Conservation (phyloP, 2,113 vertebrate species). For the Amia ocellicauda region DNA sequence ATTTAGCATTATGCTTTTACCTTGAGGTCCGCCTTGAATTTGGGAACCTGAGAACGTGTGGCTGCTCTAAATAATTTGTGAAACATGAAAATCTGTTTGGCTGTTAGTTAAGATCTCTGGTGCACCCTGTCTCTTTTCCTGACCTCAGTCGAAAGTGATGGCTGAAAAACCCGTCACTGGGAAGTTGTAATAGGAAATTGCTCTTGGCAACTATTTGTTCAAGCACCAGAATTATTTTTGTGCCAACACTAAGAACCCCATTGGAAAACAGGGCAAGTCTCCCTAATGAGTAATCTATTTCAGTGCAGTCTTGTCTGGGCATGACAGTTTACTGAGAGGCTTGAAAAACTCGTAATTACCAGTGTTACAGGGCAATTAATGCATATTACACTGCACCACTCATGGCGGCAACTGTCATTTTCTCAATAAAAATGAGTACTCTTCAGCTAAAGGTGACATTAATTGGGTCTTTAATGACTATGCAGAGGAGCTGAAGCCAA, state of each 20-base stretch:
- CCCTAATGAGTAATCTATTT: conserved; percentile 99
- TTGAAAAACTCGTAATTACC: conserved; percentile 99
- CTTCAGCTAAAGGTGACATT: conserved; percentile 99
- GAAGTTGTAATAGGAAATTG: conserved; percentile 96
- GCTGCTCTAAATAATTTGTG: conserved; percentile 3
- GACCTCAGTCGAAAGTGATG: conserved; percentile 75
- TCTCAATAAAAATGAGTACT: conserved; percentile 99
- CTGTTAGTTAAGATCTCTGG: conserved; percentile 51
- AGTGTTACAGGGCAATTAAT: conserved; percentile 99
- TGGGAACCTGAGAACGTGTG: conserved; percentile 26
- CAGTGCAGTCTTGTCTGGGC: conserved; percentile 99
- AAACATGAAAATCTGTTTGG: conserved; percentile 22
- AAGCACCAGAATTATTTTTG: conserved; percentile 79
- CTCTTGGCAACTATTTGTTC: conserved; percentile 99
- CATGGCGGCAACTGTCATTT: conserved; percentile 99
- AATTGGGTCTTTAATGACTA: conserved; percentile 99
- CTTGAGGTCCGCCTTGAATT: background rate
- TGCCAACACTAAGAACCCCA: conserved; percentile 88
- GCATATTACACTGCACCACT: conserved; percentile 99
- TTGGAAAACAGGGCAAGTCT: conserved; percentile 98
- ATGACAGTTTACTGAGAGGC: conserved; percentile 99
- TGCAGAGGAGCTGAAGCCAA: conserved; percentile 99
- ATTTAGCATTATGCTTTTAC: background rate
- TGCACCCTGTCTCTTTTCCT: conserved; percentile 66
- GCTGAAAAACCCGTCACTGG: conserved; percentile 75